Percentiles rank a stretch among this genome's conserved stretches.
These are phyloP conservation scores for Anagrus nilaparvatae DNA, from an alignment of 1,140 invertebrate genomes.

Conservation along the genomic window DNA sequence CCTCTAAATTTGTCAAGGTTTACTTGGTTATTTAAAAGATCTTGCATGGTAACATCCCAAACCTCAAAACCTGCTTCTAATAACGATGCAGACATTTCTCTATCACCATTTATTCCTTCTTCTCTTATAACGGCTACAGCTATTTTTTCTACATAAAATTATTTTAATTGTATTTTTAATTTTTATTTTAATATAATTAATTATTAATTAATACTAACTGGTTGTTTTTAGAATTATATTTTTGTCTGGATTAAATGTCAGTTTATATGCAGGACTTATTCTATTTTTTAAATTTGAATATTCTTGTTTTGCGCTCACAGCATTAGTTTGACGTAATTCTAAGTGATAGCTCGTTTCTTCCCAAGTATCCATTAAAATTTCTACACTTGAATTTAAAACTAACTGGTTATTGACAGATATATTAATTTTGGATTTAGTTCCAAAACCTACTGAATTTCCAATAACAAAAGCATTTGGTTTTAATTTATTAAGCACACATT, in stretches of 20 bases:
- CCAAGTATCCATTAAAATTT: constrained; percentile 70
- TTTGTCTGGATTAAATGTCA: constrained; percentile 63
- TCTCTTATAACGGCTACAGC: constrained; percentile 86
- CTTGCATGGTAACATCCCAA: constrained; percentile 87
- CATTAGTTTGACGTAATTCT: constrained; percentile 74
- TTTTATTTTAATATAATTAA: constrained; percentile 1
- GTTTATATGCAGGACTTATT: constrained; percentile 51
- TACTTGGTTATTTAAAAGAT: constrained; percentile 60
- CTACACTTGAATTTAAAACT: constrained; percentile 55
- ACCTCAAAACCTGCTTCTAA: constrained; percentile 84
- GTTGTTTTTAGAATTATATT: constrained; percentile 30
- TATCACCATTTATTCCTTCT: constrained; percentile 94
- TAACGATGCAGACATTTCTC: constrained; percentile 96
- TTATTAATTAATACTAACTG: constrained; percentile 10
- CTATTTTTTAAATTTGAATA: constrained; percentile 48
- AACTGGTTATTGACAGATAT: constrained; percentile 50
- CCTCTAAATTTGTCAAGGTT: constrained; percentile 75
- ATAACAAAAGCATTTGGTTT: constrained; percentile 59
- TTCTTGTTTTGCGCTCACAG: constrained; percentile 70
- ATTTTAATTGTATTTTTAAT: constrained; percentile 3
- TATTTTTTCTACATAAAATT: constrained; percentile 38
- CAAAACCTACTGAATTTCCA: constrained; percentile 56
- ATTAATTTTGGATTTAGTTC: constrained; percentile 53
- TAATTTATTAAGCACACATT: constrained; percentile 53
- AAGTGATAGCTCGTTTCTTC: constrained; percentile 91